Conservation (phyloP, 1,140 invertebrate genomes). For the Ceratina calcarata region DNA sequence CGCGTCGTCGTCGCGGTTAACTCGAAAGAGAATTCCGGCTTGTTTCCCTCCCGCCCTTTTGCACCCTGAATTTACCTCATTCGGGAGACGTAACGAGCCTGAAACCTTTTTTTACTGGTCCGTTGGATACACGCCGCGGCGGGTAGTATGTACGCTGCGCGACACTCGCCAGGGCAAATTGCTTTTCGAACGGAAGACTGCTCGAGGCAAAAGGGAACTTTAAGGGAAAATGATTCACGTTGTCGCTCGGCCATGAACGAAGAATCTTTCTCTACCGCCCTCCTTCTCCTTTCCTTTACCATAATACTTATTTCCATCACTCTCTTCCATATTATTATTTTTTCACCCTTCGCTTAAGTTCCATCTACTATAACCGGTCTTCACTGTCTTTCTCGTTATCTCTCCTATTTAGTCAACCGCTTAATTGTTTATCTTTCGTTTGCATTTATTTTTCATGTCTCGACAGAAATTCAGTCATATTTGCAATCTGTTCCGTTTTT, state of each 20-base stretch:
- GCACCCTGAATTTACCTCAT: slow-evolving; percentile 55
- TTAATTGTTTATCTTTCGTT: neutral
- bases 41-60: slow-evolving; percentile 47
- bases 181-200: slow-evolving; percentile 63
- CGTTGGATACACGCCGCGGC: slow-evolving; percentile 38
- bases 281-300: neutral
- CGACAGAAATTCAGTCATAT: neutral
- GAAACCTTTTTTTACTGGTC: slow-evolving; percentile 55
- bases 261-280: slow-evolving; percentile 22
- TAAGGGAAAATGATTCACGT: slow-evolving; percentile 63
- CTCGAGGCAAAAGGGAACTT: slow-evolving; percentile 57
- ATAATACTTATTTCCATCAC: no score
- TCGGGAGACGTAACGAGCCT: slow-evolving; percentile 54
- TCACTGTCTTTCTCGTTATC: neutral
- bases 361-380: neutral
- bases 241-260: slow-evolving; percentile 59
- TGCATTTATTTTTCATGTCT: neutral
- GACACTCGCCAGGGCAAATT: slow-evolving; percentile 54
- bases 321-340: slow-evolving; percentile 3
- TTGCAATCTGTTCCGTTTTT: neutral
- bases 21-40: slow-evolving; percentile 37
- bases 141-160: slow-evolving; percentile 44
- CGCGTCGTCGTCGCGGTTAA: slow-evolving; percentile 24
- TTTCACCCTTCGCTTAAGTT: slow-evolving; percentile 32
- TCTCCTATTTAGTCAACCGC: neutral